Conservation (phyloP, 2,113 vertebrate genomes). For the Corythaixoides concolor region DNA sequence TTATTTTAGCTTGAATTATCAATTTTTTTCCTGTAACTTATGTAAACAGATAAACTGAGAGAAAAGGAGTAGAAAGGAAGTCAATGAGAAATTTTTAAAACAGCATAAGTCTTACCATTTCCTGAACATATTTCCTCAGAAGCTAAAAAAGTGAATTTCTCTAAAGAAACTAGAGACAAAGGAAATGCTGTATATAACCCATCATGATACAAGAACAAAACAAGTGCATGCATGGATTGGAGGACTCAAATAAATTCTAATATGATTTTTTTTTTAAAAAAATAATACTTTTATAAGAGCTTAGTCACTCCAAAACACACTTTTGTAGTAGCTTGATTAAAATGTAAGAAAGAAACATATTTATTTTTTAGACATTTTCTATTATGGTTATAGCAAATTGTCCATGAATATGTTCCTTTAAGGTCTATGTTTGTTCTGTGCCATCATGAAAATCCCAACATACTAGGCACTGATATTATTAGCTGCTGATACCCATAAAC, state of each 20-base stretch:
- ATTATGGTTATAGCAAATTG: not conserved
- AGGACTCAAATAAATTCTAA: not conserved
- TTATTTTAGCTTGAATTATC: not conserved
- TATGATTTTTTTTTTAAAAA: not conserved
- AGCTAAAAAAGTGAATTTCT: not conserved
- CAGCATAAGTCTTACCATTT: not conserved
- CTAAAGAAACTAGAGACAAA: not conserved
- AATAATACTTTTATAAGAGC: not conserved
- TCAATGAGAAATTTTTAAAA: accelerated
- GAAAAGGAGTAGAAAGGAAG: not conserved
- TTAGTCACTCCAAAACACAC: not conserved
- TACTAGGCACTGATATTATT: too few relatives aligned
- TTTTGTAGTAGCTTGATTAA: not conserved
- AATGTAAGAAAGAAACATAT: not conserved
- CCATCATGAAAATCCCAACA: not conserved
- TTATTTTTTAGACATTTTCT: not conserved
- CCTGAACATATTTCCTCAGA: not conserved
- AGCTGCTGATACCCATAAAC: not conserved
- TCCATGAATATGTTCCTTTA: not conserved
- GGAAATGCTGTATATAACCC: not conserved
- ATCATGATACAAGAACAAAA: not conserved
- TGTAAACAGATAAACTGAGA: not conserved
- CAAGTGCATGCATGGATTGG: not conserved
- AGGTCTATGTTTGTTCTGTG: not conserved
- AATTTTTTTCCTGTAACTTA: not conserved